These are phyloP conservation scores for Heliconius eleuchia DNA, from an alignment of 1,140 invertebrate genomes.

Conservation along the genomic window DNA sequence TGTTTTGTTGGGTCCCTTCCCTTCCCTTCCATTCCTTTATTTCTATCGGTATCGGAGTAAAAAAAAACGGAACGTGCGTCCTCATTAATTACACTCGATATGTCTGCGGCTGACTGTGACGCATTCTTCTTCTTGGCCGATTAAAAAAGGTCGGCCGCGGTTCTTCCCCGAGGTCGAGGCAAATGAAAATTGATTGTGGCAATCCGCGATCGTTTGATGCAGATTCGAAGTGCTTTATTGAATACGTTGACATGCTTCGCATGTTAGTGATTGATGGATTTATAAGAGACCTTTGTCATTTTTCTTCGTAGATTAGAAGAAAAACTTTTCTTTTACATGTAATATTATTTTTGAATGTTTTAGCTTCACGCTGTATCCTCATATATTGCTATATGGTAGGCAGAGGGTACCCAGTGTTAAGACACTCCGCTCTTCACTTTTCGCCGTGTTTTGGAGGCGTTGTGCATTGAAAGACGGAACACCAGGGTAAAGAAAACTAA, in stretches of 20 bases:
- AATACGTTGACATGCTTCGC: slow-evolving; percentile 51
- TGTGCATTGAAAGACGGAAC: no score
- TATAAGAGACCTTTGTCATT: slow-evolving; percentile 34
- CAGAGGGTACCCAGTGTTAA: no score
- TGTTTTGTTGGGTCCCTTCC: slow-evolving; percentile 77
- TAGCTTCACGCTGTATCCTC: no score
- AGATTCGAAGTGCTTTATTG: slow-evolving; percentile 62
- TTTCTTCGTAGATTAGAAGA: slow-evolving; percentile 25
- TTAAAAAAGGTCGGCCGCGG: slow-evolving; percentile 69
- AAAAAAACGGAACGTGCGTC: slow-evolving; percentile 49
- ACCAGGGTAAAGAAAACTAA: no score
- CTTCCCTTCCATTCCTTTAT: slow-evolving; percentile 74
- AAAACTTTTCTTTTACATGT: neutral
- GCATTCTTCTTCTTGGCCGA: slow-evolving; percentile 63
- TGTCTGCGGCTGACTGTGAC: slow-evolving; percentile 71
- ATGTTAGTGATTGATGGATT: slow-evolving; percentile 62
- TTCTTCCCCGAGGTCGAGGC: slow-evolving; percentile 45
- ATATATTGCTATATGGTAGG: no score
- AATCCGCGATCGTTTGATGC: slow-evolving; percentile 68
- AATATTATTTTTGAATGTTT: no score
- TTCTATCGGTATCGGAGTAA: slow-evolving; percentile 60
- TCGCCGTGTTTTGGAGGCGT: no score
- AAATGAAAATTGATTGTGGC: slow-evolving; percentile 78
- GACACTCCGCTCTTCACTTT: no score
- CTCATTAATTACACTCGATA: slow-evolving; percentile 77